A percentile compares a stretch with the other conserved stretches of the same genome.
Evolutionary conservation across 2,113 vertebrate genomes (phyloP).

Genomic region (Nycticryphes semicollaris): DNA sequence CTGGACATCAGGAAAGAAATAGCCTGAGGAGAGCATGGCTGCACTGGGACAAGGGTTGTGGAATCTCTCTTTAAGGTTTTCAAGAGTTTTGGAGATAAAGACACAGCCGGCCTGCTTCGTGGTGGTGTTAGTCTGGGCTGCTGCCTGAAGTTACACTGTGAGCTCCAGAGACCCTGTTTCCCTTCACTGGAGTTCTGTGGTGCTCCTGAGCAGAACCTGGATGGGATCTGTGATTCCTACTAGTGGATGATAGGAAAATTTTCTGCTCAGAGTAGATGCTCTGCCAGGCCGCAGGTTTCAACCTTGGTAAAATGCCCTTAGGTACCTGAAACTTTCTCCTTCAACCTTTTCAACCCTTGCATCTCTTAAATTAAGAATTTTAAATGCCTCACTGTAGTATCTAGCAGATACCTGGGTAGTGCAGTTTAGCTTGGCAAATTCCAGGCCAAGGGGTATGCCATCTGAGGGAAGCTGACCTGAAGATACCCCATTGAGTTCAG

Average conservation of each 20-base stretch:
- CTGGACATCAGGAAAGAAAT: background rate
- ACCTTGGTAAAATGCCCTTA: background rate
- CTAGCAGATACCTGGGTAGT: background rate
- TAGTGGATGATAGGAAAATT: background rate
- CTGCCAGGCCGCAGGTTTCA: background rate
- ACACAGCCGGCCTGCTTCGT: background rate
- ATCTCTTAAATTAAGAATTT: background rate
- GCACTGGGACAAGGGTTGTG: background rate
- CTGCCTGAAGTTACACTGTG: background rate
- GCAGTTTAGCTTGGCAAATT: background rate
- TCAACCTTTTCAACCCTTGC: accelerated
- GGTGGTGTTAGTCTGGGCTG: background rate
- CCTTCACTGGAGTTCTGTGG: background rate
- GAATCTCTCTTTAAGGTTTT: background rate
- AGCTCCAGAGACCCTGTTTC: background rate
- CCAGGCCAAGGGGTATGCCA: background rate
- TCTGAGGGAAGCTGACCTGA: background rate
- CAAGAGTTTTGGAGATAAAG: accelerated
- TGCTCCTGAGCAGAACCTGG: background rate
- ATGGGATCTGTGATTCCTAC: background rate
- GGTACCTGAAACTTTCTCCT: background rate
- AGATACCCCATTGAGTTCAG: background rate
- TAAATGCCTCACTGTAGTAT: background rate
- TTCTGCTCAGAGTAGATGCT: background rate
- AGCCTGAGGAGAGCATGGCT: background rate